Evolutionary conservation across 37 sponge, comb jelly and placozoan genomes (phyloP).

Genomic region (Oscarella lobularis): DNA sequence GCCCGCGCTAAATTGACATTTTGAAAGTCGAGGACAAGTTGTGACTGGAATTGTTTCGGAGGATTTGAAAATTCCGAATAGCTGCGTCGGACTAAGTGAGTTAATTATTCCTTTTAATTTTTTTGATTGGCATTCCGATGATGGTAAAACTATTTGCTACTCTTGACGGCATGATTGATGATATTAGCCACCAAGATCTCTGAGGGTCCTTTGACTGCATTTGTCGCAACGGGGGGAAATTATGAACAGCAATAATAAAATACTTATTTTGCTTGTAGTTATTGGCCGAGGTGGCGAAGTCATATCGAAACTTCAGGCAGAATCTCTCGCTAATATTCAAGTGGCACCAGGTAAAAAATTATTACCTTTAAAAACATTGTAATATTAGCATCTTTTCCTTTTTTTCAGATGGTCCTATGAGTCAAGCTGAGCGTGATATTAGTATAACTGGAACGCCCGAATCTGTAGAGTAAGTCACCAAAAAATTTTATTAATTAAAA

Average conservation of each 20-base stretch:
- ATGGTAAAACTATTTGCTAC: conserved; percentile 1
- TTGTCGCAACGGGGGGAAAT: too few species aligned
- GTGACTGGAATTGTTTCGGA: conserved; percentile 20
- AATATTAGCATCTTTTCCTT: too few species aligned
- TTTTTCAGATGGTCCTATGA: conserved; percentile 46
- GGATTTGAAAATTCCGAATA: conserved; percentile 70
- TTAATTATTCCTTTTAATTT: too few species aligned
- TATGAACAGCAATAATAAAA: too few species aligned
- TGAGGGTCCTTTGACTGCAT: neutral
- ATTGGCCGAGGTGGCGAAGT: conserved; percentile 86
- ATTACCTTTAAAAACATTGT: too few species aligned
- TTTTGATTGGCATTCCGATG: too few species aligned
- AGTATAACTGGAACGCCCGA: conserved; percentile 72
- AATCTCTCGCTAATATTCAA: conserved; percentile 77
- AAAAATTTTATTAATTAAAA: too few species aligned
- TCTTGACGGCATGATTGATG: neutral
- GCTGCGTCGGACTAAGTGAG: conserved; percentile 76
- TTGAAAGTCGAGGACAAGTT: neutral
- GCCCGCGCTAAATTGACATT: neutral
- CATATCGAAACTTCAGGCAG: conserved; percentile 62
- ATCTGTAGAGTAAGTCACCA: conserved; percentile 56
- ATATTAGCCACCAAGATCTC: neutral
- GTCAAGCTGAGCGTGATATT: conserved; percentile 55
- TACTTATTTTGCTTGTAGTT: conserved; percentile 20
- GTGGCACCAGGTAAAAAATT: conserved; percentile 79